These are phyloP conservation scores for Dasyurus viverrinus DNA, from an alignment of 2,113 vertebrate genomes.

Conservation along the genomic window DNA sequence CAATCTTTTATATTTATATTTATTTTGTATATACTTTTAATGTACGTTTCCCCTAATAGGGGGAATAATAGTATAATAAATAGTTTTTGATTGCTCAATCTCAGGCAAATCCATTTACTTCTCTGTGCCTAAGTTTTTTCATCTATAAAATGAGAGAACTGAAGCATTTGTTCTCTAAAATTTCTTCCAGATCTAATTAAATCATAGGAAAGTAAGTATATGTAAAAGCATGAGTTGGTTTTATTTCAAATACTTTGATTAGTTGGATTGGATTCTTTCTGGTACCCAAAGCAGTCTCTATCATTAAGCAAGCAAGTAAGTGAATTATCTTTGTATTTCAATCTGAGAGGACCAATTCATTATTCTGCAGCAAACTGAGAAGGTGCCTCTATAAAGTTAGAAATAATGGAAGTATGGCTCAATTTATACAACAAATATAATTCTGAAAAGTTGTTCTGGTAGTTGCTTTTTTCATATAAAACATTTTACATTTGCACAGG, in stretches of 20 bases:
- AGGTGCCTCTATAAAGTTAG: not conserved
- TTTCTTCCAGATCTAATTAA: not conserved
- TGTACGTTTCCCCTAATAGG: not conserved
- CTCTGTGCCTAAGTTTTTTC: not conserved
- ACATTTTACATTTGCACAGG: slow-evolving; percentile 16
- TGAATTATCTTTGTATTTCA: not conserved
- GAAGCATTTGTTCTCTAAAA: not conserved
- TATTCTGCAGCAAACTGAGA: slow-evolving; percentile 35
- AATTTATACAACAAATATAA: slow-evolving; percentile 30
- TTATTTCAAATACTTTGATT: not conserved
- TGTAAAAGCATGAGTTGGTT: not conserved
- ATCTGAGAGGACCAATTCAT: slow-evolving; percentile 12
- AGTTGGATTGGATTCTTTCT: not conserved
- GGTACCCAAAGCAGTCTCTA: slow-evolving; percentile 1
- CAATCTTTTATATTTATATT: too few relatives aligned
- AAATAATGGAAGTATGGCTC: not conserved
- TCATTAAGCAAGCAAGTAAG: not conserved
- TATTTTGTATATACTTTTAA: too few relatives aligned
- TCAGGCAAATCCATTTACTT: not conserved
- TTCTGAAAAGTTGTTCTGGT: not conserved
- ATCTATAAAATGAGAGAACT: not conserved
- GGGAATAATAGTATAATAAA: not conserved
- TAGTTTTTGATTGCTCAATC: not conserved
- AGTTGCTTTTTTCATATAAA: not conserved
- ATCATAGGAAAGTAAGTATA: not conserved